Conservation (phyloP, 2,113 vertebrate species). For the Patagioenas fasciata region DNA sequence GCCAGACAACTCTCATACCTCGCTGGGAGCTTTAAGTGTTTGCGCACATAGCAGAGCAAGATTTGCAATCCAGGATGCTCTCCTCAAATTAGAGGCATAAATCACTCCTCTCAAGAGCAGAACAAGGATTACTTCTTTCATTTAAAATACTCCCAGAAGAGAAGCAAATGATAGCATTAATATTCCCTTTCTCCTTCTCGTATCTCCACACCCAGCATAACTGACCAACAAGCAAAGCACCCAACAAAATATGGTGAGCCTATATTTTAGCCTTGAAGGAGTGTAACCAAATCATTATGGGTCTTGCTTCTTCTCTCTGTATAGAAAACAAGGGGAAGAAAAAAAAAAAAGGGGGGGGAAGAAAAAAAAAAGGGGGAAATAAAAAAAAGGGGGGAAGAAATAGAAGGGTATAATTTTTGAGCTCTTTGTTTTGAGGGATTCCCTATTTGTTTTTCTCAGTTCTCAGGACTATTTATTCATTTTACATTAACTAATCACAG, state of each 20-base stretch:
- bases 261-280: not conserved
- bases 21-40: not conserved
- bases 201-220: not conserved
- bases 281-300: not conserved
- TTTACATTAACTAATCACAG: not conserved
- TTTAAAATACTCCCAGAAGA: not conserved
- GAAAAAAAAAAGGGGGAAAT: not conserved
- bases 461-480: not conserved
- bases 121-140: not conserved
- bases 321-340: not conserved
- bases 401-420: not conserved
- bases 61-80: not conserved
- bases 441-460: not conserved
- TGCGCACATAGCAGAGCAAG: not conserved
- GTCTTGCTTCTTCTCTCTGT: not conserved
- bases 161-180: not conserved
- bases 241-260: not conserved
- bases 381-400: not conserved
- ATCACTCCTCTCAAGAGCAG: not conserved
- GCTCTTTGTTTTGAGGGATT: not conserved
- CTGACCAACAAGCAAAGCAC: not conserved
- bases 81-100: not conserved
- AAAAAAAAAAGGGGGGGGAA: not conserved
- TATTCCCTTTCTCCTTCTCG: not conserved
- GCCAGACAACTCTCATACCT: not conserved